Percentiles rank a stretch among this genome's conserved stretches.
phyloP scores from a whole-genome alignment of 2,888 invertebrate genomes.

The Caenorhabditis sp. region DNA sequence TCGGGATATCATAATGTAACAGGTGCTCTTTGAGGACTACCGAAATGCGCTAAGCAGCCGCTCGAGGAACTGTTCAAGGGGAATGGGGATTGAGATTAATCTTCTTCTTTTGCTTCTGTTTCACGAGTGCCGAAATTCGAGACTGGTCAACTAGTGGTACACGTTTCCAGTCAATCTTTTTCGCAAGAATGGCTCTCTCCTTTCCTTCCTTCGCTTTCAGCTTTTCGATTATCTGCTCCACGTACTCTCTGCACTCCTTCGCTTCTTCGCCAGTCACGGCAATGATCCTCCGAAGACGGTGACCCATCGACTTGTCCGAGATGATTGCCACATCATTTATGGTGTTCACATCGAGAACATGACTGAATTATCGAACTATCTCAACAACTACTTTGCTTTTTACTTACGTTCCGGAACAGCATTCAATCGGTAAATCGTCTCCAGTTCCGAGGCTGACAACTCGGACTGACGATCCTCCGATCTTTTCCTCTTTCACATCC shows the following conservation, averaged over 20 bases:
- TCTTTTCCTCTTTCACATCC: constrained; percentile 44
- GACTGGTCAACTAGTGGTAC: constrained; percentile 29
- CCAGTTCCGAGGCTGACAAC: constrained; percentile 15
- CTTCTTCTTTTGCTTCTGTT: constrained; percentile 6
- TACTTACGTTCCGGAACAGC: constrained; percentile 59
- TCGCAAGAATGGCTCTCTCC: constrained; percentile 2
- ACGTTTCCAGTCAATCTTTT: constrained; percentile 48
- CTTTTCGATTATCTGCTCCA: neutral
- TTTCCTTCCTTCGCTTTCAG: constrained; percentile 9
- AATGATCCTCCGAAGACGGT: constrained; percentile 38
- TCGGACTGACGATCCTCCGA: constrained; percentile 20
- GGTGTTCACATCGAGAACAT: constrained; percentile 20
- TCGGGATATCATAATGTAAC: constrained; percentile 49
- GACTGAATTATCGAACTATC: constrained; percentile 14
- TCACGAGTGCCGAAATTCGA: constrained; percentile 13
- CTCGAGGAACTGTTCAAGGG: constrained; percentile 3
- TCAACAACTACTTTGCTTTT: neutral
- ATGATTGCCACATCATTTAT: constrained; percentile 39
- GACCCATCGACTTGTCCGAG: constrained; percentile 47
- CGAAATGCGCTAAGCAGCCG: constrained; percentile 36
- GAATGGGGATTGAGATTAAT: neutral
- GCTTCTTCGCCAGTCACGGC: constrained; percentile 49
- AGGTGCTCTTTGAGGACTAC: constrained; percentile 41
- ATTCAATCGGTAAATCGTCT: constrained; percentile 22
- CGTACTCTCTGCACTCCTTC: constrained; percentile 18